Percentiles rank a stretch among this genome's conserved stretches.
Evolutionary conservation across 2,888 invertebrate species (phyloP).

Genomic region (Cheilosia grossa): DNA sequence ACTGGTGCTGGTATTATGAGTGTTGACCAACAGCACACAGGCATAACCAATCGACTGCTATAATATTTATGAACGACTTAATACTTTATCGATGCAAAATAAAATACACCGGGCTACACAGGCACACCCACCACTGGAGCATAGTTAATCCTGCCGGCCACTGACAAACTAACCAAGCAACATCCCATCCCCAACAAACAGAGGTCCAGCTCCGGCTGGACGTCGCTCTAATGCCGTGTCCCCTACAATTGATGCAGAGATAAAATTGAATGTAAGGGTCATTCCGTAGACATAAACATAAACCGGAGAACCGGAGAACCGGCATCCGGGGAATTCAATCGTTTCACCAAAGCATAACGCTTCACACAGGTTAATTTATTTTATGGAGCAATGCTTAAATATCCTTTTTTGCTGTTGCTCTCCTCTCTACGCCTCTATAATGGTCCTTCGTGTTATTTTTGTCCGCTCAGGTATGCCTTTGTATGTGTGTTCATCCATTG

Average conservation of each 20-base stretch:
- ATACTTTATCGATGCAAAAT: constrained; percentile 71
- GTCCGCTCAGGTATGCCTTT: background rate
- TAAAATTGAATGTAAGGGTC: constrained; percentile 73
- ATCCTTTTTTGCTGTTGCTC: constrained; percentile 62
- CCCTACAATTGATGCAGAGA: constrained; percentile 58
- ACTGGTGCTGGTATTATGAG: constrained; percentile 18
- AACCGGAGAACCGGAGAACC: constrained; percentile 69
- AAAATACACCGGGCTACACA: constrained; percentile 9
- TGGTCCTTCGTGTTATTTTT: background rate
- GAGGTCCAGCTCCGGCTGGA: background rate
- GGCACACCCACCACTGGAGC: constrained; percentile 19
- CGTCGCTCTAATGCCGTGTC: constrained; percentile 41
- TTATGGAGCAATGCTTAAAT: constrained; percentile 71
- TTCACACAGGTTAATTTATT: constrained; percentile 74
- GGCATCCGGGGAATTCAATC: constrained; percentile 69
- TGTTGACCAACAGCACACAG: constrained; percentile 35
- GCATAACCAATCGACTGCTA: constrained; percentile 54
- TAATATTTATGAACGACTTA: constrained; percentile 74
- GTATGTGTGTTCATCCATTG: constrained; percentile 31
- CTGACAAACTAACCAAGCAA: constrained; percentile 53
- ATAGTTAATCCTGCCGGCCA: constrained; percentile 62
- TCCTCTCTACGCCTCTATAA: background rate
- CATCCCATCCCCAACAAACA: background rate
- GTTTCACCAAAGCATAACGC: constrained; percentile 73
- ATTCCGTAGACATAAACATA: constrained; percentile 68